These are phyloP conservation scores for Emydocephalus ijimae DNA, from an alignment of 2,113 vertebrate genomes.

Conservation along the genomic window DNA sequence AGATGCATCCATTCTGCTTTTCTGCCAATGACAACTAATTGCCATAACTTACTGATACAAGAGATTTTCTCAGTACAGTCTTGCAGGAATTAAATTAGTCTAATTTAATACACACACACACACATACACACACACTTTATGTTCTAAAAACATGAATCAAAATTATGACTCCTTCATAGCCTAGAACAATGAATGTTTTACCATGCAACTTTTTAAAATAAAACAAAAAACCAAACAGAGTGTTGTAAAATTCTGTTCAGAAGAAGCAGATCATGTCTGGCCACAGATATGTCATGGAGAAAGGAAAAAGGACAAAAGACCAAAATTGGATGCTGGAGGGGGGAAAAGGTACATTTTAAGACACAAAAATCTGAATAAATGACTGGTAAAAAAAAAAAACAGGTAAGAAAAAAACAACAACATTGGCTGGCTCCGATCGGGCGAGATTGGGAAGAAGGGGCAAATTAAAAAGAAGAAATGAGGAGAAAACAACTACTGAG, in stretches of 20 bases:
- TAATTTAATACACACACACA: not conserved
- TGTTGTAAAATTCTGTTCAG: not conserved
- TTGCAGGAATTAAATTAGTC: not conserved
- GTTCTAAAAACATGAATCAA: not conserved
- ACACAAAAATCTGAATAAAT: not conserved
- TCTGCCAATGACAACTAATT: not conserved
- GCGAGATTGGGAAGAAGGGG: too few species aligned
- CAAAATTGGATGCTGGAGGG: not conserved
- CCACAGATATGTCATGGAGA: not conserved
- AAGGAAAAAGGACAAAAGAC: not conserved
- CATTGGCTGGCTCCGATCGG: too few species aligned
- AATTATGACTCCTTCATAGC: not conserved
- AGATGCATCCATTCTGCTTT: not conserved
- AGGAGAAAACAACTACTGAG: not conserved
- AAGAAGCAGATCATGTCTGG: not conserved
- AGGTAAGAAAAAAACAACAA: not conserved
- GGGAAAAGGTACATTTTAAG: not conserved
- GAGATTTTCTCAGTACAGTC: not conserved
- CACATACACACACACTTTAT: not conserved
- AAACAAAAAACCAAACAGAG: not conserved
- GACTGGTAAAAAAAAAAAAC: not conserved
- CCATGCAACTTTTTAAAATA: not conserved
- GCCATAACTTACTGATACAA: not conserved
- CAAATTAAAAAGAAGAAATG: not conserved
- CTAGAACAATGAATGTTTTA: not conserved